Base-by-base conservation (phyloP, 92 coral and sea anemone genomes). In the Epizoanthus scotinus region DNA sequence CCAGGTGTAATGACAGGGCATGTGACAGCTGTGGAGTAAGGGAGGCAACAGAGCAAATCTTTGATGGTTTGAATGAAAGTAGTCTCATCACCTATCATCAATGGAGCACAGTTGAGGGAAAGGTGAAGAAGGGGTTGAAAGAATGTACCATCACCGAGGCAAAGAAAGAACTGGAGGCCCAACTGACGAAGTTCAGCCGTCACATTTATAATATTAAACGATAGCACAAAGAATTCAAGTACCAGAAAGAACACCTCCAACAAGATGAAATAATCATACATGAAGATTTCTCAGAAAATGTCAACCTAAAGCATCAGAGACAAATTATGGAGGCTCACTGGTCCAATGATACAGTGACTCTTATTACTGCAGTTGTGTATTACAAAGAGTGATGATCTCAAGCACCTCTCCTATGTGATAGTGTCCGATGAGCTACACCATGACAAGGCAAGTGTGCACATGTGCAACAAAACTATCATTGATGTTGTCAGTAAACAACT, bases 61-160 rank as follows among this genome's bases (percentile, higher is more conserved):
- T 87, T 73, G 80, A 84, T 40, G 87, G 69, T 67, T 56, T 71
- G 50, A 74, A 88, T 27, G 86, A 88, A 52, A 67, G 70, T 42
- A 27, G 65, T 84, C 17, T 47, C 79, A 21, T n/a, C n/a, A n/a
- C 84, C 78, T 88, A 88, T 71, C 83, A 79, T 63, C 86, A 88
- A 81, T 88, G 89, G 91, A 88, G 85, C 15, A 27, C 84, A 52
- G 88, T 83, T 34, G 50, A 70, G 19, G 90, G 90, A 82, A 78
- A 67, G 29, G 84, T 83, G 85, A 78, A 83, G 87, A 87, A 83
- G 64, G 56, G 60, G 49, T 50, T 83, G 67, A 64, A 83, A 0
- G 87, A 83, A 54, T 42, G 70, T 19, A 84, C 83, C 28, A 13
- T 84, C 1, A 58, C 53, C 17, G 87, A 84, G 63, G 78, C 87